Evolutionary conservation across 2,888 invertebrate species (phyloP), one percentile per base, ranked within the genome.

Genomic region (Arrhopalites spinosus): DNA sequence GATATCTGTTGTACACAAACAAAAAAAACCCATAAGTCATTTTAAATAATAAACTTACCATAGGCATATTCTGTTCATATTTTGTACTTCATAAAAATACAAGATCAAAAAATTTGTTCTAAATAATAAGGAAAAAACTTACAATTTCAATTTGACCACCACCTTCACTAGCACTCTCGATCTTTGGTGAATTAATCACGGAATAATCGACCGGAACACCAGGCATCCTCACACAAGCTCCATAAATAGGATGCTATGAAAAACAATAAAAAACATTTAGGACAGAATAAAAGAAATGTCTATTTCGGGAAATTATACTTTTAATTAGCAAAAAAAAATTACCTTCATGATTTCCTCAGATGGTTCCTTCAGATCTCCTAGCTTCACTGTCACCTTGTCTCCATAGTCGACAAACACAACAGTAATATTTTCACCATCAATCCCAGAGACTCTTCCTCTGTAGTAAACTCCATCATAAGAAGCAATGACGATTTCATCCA

Each of bases 351-450:
- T 59, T 17, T 59, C 71, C 15, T 71, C 77, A 11, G 64, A 56
- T 0, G 73, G 70, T 5, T 76, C 69, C 1, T 53, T 56, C 0
- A 78, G 1, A 13, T 81, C 78, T 0, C 23, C 7, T 5, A 74
- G 27, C n/a, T 74, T 74, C 11, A 68, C 59, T 0, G 30, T 23
- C 1, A 2, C 53, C 2, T 23, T 7, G 27, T 80, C 81, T 0
- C 81, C 81, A 45, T 71, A 81, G 59, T 81, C 81, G 29, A 81
- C 25, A 59, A 78, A 81, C 11, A 36, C 25, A 2, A 79, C 30
- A 15, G 45, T 25, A 25, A 61, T 53, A 0, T 25, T n/a, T 3
- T 69, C 63, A 15, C 29, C 76, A 0, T 71, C 20, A 0, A 77
- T 53, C 2, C 50, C 70, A 2, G 25, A 45, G 1, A 81, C 80